These are phyloP conservation scores for Cathartes aura DNA, from an alignment of 2,113 vertebrate genomes.

Conservation along the genomic window DNA sequence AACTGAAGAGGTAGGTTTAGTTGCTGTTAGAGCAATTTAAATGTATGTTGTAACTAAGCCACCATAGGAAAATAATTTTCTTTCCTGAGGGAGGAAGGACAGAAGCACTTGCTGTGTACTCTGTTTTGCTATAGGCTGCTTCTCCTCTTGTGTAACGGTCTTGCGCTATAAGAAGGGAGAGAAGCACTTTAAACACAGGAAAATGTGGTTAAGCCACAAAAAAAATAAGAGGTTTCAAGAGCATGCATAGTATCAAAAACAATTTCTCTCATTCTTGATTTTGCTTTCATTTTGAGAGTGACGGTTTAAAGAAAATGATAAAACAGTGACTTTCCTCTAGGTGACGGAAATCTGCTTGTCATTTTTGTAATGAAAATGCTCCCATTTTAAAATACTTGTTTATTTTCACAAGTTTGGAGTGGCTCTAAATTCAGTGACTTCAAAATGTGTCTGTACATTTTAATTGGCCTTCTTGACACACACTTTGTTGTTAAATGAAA, in stretches of 20 bases:
- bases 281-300: background rate
- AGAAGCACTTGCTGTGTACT: background rate
- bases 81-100: background rate
- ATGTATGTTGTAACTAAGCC: background rate
- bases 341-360: background rate
- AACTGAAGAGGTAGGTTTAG: background rate
- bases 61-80: background rate
- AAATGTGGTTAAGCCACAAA: constrained; percentile 7
- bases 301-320: background rate
- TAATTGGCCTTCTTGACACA: background rate
- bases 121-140: background rate
- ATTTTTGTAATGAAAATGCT: background rate
- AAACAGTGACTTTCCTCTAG: background rate
- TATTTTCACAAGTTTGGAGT: background rate
- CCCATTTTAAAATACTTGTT: background rate
- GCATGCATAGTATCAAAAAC: background rate
- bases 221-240: background rate
- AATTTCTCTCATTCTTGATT: background rate
- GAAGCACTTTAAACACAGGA: background rate
- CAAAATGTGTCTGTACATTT: background rate
- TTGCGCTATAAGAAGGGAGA: background rate
- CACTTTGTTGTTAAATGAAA: constrained; percentile 55
- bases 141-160: background rate
- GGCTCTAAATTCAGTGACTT: background rate
- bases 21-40: background rate